A percentile compares a stretch with the other conserved stretches of the same genome.
Evolutionary conservation across 2,797 vertebrate species (phyloP).

Genomic region (Morus bassanus): DNA sequence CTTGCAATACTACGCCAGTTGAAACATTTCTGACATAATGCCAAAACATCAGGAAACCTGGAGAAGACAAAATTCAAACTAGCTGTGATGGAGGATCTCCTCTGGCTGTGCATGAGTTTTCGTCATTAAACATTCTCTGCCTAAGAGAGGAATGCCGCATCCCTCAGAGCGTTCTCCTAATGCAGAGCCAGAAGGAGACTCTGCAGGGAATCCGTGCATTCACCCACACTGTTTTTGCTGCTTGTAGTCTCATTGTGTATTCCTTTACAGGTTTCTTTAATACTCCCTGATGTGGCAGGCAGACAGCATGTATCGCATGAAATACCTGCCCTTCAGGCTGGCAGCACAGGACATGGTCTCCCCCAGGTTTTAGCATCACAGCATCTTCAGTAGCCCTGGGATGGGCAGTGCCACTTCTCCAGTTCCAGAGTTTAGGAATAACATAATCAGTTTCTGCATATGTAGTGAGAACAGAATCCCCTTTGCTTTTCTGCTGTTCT

Average conservation of each 20-base stretch:
- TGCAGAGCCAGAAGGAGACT: neutral
- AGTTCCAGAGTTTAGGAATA: neutral
- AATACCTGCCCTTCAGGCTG: neutral
- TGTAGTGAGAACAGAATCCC: neutral
- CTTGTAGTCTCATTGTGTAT: neutral
- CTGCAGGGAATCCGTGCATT: neutral
- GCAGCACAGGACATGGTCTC: neutral
- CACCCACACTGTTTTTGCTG: neutral
- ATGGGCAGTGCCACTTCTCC: neutral
- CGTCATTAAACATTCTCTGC: neutral
- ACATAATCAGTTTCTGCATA: neutral
- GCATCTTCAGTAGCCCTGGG: neutral
- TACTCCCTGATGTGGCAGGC: neutral
- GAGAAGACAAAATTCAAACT: neutral
- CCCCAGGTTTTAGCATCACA: neutral
- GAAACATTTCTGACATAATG: rapidly evolving
- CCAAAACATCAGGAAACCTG: neutral
- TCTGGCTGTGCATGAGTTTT: neutral
- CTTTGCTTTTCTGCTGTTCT: neutral
- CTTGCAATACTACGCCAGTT: neutral
- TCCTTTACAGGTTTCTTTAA: neutral
- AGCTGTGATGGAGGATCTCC: neutral
- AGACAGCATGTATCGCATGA: neutral
- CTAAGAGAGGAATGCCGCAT: neutral
- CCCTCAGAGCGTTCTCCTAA: neutral